Base-by-base conservation (phyloP, 2,113 vertebrate genomes). In the Antechinus flavipes region DNA sequence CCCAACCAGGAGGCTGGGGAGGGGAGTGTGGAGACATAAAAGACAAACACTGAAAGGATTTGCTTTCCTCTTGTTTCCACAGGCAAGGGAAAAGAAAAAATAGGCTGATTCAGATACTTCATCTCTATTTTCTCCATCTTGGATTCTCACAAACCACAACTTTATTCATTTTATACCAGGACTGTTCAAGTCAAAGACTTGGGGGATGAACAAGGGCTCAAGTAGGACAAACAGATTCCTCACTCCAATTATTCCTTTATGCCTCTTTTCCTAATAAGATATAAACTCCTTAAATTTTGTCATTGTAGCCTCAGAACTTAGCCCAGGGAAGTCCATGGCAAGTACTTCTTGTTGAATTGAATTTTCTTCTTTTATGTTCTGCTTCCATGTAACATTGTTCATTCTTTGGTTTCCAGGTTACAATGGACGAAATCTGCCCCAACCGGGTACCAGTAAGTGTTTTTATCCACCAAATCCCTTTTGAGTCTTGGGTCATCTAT, bases 401-500 rank as follows among this genome's bases (percentile, higher is more conserved):
- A 89, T 56, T 8, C 30, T 92, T 96, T 97, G 24, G 84, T 96
- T 97, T 98, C 84, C 97, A 99, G 98, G 89, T 95, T 98, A 98
- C 91, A 98, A 98, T 49, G 98, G 98, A 94, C 94, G 0, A 6
- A 97, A 97, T 56, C 96, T 91, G 0, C 89, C 58, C 42, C 56
- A 47, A 47, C n/a, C 68, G 90, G 95, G 97, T 35, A 93, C 96
- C 90, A 0, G 98, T 99, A 98, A 25, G 98, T 98, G 91, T 68
- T 90, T 90, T 96, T 96, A 49, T 42, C 19, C 94, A 94, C 35
- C n/a, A 52, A 35, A 12, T 35, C 53, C 55, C 90, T 14, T 27
- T 0, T 4, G 16, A 50, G 22, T 91, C 94, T 94, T 93, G 23
- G 52, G 12, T 47, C 56, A 76, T 42, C 35, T 84, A n/a, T 22